Conservation (phyloP, 2,113 vertebrate species). For the Apteryx mantelli region DNA sequence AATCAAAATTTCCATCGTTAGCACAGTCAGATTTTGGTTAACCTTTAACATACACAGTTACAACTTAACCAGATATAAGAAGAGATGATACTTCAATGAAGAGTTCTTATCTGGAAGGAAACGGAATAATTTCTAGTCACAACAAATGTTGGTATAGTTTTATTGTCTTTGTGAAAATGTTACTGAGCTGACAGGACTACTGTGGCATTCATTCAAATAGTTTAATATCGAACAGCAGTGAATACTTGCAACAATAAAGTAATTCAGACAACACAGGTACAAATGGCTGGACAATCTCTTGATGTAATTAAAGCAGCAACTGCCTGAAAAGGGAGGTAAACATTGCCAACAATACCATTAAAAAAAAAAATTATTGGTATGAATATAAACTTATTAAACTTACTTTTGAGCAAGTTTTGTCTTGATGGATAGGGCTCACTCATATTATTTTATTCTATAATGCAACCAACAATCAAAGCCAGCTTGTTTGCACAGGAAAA, state of each 20-base stretch:
- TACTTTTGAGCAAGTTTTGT: neutral
- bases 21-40: neutral
- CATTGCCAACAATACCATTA: neutral
- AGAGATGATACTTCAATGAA: neutral
- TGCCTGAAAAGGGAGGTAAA: neutral
- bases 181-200: neutral
- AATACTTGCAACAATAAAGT: neutral
- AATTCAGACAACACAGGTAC: neutral
- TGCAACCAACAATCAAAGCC: neutral
- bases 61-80: neutral
- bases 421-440: neutral
- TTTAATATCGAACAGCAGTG: neutral
- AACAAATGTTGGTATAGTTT: neutral
- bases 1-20: neutral
- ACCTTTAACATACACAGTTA: neutral
- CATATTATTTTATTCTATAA: neutral
- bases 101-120: neutral
- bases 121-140: neutral
- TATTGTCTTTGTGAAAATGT: neutral
- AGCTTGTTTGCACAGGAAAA: neutral
- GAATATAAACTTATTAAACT: neutral
- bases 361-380: neutral
- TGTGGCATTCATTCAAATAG: conserved; percentile 5
- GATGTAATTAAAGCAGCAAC: neutral
- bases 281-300: neutral